phyloP scores from a whole-genome alignment of 2,113 vertebrate genomes.

The Grus americana region DNA sequence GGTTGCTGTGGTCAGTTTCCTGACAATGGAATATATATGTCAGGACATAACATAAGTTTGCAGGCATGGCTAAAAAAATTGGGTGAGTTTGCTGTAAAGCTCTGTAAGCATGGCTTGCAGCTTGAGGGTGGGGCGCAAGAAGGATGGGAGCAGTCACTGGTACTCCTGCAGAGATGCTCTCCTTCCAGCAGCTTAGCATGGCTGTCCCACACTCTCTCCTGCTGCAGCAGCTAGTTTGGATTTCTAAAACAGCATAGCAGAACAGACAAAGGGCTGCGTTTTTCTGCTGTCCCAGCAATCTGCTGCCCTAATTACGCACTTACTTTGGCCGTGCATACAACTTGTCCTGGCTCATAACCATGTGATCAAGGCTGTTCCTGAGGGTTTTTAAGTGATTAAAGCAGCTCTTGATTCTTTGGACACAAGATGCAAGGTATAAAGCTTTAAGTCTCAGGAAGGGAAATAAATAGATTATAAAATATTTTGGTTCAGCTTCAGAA shows the following conservation, averaged over 20 bases:
- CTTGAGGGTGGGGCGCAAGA: background rate
- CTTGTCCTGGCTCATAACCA: background rate
- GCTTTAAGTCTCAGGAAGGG: background rate
- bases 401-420: background rate
- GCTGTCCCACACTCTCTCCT: background rate
- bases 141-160: background rate
- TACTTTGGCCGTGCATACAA: background rate
- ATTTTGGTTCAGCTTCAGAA: background rate
- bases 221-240: background rate
- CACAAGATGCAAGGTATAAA: background rate
- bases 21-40: background rate
- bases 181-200: background rate
- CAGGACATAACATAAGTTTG: background rate
- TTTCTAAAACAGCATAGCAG: background rate
- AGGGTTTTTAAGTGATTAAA: background rate
- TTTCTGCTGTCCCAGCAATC: conserved; percentile 40
- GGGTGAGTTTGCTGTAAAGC: background rate
- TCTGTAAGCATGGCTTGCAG: background rate
- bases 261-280: conserved; percentile 9
- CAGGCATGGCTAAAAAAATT: background rate
- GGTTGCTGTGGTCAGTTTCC: background rate
- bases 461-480: background rate
- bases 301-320: background rate
- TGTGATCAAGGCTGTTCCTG: background rate
- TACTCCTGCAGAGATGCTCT: background rate